These are phyloP conservation scores for Ectropis crepuscularia DNA, from an alignment of 2,888 invertebrate species.

Conservation along the genomic window DNA sequence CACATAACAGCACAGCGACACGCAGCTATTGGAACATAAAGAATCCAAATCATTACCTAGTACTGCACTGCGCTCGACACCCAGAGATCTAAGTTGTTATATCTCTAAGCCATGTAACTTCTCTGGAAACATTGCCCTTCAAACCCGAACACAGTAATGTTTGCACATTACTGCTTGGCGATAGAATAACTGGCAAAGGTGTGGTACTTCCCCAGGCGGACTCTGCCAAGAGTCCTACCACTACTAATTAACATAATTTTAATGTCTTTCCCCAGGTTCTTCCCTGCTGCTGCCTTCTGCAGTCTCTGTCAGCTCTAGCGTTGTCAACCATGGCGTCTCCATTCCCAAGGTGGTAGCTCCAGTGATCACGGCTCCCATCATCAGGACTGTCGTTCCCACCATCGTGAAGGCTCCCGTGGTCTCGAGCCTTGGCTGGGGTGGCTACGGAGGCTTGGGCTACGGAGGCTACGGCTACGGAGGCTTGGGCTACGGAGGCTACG, in stretches of 20 bases:
- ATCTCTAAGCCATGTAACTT: too few relatives aligned
- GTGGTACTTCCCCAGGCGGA: too few relatives aligned
- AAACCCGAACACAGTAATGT: too few relatives aligned
- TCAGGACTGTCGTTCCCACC: conserved; percentile 41
- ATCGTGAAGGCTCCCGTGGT: conserved; percentile 48
- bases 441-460: conserved; percentile 15
- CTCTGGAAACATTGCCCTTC: too few relatives aligned
- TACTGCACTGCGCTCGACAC: too few relatives aligned
- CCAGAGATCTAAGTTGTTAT: too few relatives aligned
- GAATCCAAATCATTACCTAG: too few relatives aligned
- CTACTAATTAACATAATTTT: not conserved
- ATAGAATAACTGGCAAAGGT: too few relatives aligned
- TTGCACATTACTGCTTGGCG: too few relatives aligned
- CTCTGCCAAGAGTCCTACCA: too few relatives aligned
- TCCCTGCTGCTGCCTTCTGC: conserved; percentile 46
- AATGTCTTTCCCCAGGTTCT: conserved; percentile 33
- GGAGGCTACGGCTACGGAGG: conserved; percentile 41
- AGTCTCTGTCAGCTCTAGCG: conserved; percentile 58
- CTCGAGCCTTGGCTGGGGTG: conserved; percentile 33
- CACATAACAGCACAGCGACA: too few relatives aligned
- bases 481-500: conserved; percentile 19
- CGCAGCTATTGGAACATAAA: too few relatives aligned
- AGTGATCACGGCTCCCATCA: conserved; percentile 50
- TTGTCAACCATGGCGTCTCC: conserved; percentile 63
- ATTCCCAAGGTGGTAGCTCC: conserved; percentile 53